Base-by-base conservation (phyloP, 2,797 vertebrate species). In the Vespertilio murinus region DNA sequence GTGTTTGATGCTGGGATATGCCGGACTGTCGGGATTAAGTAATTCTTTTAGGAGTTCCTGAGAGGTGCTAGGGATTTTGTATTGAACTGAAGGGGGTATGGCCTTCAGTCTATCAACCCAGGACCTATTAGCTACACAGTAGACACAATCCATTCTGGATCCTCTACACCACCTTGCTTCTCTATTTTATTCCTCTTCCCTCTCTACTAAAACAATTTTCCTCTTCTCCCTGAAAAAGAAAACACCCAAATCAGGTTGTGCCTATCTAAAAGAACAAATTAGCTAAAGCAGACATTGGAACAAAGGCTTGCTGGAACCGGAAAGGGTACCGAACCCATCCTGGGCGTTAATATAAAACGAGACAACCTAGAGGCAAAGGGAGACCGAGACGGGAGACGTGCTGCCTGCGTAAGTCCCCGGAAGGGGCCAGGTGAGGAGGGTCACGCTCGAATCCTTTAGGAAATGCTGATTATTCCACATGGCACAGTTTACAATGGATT, bases 401-500 rank as follows among this genome's bases (percentile, higher is more conserved):
- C 33, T 67, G 35, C 7, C 8, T 12, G 16, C 38, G 4, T 35
- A 49, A 83, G 42, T 59, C 74, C 0, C 6, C 5, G 11, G 71
- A 82, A 81, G 56, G 45, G 94, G 67, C 73, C 84, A 71, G 77
- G 74, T 13, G n/a, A 95, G 90, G 61, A 52, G 61, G 86, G 67
- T 82, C 45, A 7, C 16, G 11, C 28, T 12, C 71, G 49, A 59
- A 38, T 42, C 56, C 52, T 90, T 64, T 35, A 79, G 56, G 80
- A 94, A 95, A 83, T 80, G 61, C 45, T 38, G 33, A 61, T 65
- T 80, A 12, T 92, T 95, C 83, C 52, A 90, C 1, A 6, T 3
- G 8, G 49, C 35, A 54, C 52, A 69, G 18, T 40, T 95, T 83
- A 88, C 87, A 95, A 94, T 82, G 77, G 81, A 81, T 91, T 96